Evolutionary conservation across 2,113 vertebrate species (phyloP), one percentile per base, ranked within the genome.

Genomic region (Heloderma charlesbogerti): DNA sequence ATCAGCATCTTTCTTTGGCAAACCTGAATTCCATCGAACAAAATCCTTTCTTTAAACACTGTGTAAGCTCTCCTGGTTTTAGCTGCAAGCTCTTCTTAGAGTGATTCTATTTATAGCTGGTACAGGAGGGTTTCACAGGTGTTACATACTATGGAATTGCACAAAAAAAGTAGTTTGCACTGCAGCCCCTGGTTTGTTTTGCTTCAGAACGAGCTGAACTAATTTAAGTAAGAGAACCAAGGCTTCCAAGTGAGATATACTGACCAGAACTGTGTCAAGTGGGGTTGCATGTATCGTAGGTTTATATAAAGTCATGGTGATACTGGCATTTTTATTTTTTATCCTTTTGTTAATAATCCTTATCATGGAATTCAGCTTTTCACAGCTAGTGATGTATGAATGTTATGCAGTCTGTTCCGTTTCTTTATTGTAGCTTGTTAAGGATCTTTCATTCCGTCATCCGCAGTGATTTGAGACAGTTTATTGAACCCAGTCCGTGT

Each of bases 51-150:
- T 78, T 78, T 78, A 66, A 57, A 88, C 74, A 79, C 34, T 34
- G 22, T 88, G 74, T 78, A 88, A 88, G 74, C 86, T 78, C 75
- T 88, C 40, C 86, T 66, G 86, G 77, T 78, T 66, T 87, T 88
- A 25, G 74, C 86, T 22, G 86, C 75, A 12, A 66, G 54, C 37
- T 63, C 72, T 88, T 88, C 40, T 66, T 63, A 37, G n/a, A 79
- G 45, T 15, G 54, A 54, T 66, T 79, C 48, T 40, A 10, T 88
- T 77, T 88, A 40, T 57, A 54, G 16, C 5, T 60, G 51, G 54
- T 13, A 34, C 18, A 77, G 54, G 13, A 43, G 40, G 83, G 67
- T 84, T 67, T 45, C 83, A 84, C 51, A 69, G 37, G 72, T 74
- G 72, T 74, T 31, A 18, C n/a, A 74, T n/a, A 10, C 72, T 37